These are phyloP conservation scores for Nycticorax nycticorax DNA, from an alignment of 2,113 vertebrate genomes.

Conservation along the genomic window DNA sequence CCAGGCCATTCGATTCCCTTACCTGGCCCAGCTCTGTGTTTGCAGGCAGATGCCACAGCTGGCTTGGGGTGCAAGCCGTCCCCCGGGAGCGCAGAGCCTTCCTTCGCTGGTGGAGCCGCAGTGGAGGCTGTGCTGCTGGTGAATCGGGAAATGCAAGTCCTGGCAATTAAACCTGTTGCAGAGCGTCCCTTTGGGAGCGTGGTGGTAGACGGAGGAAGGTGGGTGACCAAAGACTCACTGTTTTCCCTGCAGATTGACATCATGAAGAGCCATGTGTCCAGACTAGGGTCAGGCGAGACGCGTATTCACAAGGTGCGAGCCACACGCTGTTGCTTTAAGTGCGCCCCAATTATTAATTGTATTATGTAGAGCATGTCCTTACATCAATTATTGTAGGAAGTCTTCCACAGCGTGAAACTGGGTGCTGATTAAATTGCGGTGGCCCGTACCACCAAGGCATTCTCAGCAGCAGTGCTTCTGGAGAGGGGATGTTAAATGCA, in stretches of 20 bases:
- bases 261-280: background rate
- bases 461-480: background rate
- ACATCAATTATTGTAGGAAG: background rate
- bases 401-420: background rate
- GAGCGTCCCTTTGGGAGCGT: background rate
- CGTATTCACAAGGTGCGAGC: fast-evolving
- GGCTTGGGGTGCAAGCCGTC: background rate
- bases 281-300: background rate
- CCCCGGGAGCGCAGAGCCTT: background rate
- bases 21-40: background rate
- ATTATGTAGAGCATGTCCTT: background rate
- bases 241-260: background rate
- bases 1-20: background rate
- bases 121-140: background rate
- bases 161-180: background rate
- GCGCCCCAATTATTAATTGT: background rate
- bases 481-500: background rate
- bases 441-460: fast-evolving
- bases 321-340: background rate
- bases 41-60: background rate
- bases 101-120: background rate
- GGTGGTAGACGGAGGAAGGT: background rate
- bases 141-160: background rate
- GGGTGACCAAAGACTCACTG: background rate
- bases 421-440: background rate